Percentiles rank a stretch among this genome's conserved stretches.
phyloP scores from a whole-genome alignment of 2,113 vertebrate genomes.

The Capreolus pygargus region DNA sequence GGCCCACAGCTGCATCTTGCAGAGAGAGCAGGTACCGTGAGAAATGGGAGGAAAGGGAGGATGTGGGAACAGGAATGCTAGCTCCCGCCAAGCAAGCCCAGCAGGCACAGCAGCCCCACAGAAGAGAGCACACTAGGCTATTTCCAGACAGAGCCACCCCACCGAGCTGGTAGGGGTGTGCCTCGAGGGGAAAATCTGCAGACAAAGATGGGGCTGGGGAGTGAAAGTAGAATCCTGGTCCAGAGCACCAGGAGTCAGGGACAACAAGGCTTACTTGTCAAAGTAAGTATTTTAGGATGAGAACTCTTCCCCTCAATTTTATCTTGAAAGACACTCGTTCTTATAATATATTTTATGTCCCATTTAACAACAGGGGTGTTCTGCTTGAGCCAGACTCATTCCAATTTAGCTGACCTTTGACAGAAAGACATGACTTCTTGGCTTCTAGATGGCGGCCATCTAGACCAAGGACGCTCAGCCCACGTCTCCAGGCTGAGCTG shows the following conservation, averaged over 20 bases:
- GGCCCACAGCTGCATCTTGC: background rate
- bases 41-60: background rate
- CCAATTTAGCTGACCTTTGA: constrained; percentile 2
- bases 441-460: background rate
- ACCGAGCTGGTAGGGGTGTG: background rate
- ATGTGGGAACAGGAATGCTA: background rate
- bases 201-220: background rate
- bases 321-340: background rate
- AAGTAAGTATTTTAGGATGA: background rate
- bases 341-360: background rate
- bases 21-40: background rate
- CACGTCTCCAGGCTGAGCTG: background rate
- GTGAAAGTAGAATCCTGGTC: background rate
- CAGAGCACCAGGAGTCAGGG: background rate
- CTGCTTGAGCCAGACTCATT: background rate
- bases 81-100: background rate
- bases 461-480: background rate
- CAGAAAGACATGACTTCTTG: constrained; percentile 7
- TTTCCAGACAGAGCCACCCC: background rate
- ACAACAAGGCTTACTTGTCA: background rate
- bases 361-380: background rate
- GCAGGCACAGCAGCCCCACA: background rate
- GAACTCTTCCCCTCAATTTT: background rate
- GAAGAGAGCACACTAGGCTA: too few relatives aligned
- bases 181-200: background rate